Evolutionary conservation across 2,888 invertebrate genomes (phyloP).

Genomic region (Epinotia demarniana): DNA sequence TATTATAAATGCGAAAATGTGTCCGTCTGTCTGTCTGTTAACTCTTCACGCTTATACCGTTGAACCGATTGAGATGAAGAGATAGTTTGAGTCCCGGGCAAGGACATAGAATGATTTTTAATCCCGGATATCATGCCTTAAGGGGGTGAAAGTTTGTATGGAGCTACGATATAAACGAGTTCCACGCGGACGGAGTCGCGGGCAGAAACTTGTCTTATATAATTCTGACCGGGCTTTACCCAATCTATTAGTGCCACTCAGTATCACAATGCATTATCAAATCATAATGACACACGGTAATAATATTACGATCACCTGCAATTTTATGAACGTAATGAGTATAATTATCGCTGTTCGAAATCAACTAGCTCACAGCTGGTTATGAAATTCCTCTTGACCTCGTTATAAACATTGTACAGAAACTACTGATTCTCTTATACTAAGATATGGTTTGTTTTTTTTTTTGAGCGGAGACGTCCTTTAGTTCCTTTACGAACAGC

Average conservation of each 20-base stretch:
- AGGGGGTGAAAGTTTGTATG: too few relatives aligned
- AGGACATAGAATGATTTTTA: too few relatives aligned
- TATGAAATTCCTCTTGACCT: conserved; percentile 15
- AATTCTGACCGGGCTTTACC: too few relatives aligned
- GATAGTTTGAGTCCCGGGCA: too few relatives aligned
- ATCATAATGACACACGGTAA: conserved; percentile 19
- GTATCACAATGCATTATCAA: conserved; percentile 2
- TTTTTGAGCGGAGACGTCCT: background rate
- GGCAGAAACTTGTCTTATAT: too few relatives aligned
- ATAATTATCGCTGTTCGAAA: conserved; percentile 32
- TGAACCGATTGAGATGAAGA: too few relatives aligned
- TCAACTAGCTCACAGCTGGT: conserved; percentile 38
- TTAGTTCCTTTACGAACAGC: background rate
- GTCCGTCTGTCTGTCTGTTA: too few relatives aligned
- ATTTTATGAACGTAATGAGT: conserved; percentile 20
- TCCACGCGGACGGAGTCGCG: too few relatives aligned
- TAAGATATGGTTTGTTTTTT: background rate
- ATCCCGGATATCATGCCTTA: too few relatives aligned
- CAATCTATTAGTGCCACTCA: conserved; percentile 20
- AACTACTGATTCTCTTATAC: background rate
- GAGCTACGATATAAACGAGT: too few relatives aligned
- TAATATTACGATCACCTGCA: conserved; percentile 30
- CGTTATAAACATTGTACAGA: conserved; percentile 2
- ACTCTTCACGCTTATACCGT: too few relatives aligned
- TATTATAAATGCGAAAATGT: too few relatives aligned